Evolutionary conservation across 2,888 invertebrate species (phyloP).

Genomic region (Sympetrum striolatum): DNA sequence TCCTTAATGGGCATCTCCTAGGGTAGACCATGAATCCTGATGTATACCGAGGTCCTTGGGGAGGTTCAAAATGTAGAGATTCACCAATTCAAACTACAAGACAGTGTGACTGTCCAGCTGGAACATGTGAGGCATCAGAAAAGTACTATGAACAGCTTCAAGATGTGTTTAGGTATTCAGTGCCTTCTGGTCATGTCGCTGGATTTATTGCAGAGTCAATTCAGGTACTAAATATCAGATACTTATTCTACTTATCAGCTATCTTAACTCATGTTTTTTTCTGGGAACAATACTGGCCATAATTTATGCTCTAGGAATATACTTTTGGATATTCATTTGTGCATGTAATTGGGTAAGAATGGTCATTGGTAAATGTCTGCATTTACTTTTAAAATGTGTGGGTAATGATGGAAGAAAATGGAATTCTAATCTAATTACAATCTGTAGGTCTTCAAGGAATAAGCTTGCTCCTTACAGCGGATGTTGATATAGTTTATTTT

Average conservation of each 20-base stretch:
- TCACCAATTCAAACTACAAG: constrained; percentile 78
- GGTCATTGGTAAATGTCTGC: no score
- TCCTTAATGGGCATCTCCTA: constrained; percentile 33
- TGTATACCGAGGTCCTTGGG: constrained; percentile 89
- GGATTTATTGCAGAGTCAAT: constrained; percentile 95
- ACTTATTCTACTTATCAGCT: background rate
- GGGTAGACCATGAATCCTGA: constrained; percentile 87
- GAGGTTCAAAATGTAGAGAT: constrained; percentile 86
- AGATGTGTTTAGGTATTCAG: constrained; percentile 77
- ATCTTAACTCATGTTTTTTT: no score
- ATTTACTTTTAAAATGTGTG: no score
- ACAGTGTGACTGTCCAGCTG: constrained; percentile 69
- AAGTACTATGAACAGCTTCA: constrained; percentile 84
- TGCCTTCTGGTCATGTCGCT: constrained; percentile 81
- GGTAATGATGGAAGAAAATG: no score
- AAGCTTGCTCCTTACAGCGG: no score
- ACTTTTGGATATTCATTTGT: background rate
- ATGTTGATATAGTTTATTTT: no score
- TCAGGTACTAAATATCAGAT: constrained; percentile 64
- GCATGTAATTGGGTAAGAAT: no score
- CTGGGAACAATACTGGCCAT: background rate
- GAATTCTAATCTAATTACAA: no score
- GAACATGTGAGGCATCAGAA: constrained; percentile 74
- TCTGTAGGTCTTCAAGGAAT: no score
- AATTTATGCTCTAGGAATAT: background rate